phyloP scores from a whole-genome alignment of 2,797 vertebrate genomes.

The Cyprinodon diabolis region DNA sequence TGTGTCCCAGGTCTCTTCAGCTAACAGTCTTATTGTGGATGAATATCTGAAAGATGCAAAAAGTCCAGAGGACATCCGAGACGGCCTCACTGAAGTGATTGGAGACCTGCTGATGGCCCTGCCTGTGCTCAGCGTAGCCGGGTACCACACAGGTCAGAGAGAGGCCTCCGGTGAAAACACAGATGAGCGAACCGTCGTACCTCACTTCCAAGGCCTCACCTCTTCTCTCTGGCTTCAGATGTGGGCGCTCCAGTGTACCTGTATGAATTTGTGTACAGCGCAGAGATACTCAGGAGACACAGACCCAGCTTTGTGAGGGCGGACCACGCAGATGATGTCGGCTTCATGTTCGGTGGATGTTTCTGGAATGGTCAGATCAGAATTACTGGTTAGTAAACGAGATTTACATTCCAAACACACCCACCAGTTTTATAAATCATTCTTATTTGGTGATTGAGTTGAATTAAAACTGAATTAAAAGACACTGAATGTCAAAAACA shows the following conservation, averaged over 20 bases:
- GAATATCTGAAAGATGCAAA: conserved; percentile 81
- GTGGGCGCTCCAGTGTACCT: conserved; percentile 84
- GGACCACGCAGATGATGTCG: conserved; percentile 85
- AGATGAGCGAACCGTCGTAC: neutral
- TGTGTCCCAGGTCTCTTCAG: conserved; percentile 47
- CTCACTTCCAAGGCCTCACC: neutral
- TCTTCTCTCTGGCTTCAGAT: conserved; percentile 70
- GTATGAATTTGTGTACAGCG: conserved; percentile 86
- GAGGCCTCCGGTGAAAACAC: neutral
- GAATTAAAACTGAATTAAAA: no score
- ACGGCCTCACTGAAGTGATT: conserved; percentile 80
- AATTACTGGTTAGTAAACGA: conserved; percentile 65
- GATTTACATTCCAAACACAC: neutral
- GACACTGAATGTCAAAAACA: no score
- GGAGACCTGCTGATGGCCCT: conserved; percentile 84
- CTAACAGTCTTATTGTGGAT: conserved; percentile 66
- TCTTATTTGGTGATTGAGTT: no score
- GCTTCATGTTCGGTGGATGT: conserved; percentile 86
- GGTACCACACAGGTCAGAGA: conserved; percentile 82
- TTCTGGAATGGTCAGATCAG: conserved; percentile 76
- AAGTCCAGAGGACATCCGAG: conserved; percentile 76
- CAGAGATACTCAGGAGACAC: conserved; percentile 49
- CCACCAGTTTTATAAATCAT: no score
- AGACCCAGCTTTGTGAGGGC: conserved; percentile 88
- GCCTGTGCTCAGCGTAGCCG: conserved; percentile 77